These are phyloP conservation scores for Varroa destructor DNA, from an alignment of 1,140 invertebrate species.

Conservation along the genomic window DNA sequence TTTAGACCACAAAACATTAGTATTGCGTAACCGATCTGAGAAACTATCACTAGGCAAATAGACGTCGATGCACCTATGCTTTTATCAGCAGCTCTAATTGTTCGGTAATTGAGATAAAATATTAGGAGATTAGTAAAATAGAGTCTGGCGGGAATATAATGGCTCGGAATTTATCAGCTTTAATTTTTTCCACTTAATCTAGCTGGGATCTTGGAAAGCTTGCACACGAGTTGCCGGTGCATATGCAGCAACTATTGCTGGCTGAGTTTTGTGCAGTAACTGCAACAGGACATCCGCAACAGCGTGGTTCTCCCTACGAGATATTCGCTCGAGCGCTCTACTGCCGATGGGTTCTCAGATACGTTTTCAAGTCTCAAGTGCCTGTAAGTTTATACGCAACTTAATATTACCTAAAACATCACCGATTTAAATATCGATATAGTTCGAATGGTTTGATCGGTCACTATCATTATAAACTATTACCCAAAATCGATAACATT, in stretches of 20 bases:
- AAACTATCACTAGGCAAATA: too few species aligned
- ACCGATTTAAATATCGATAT: too few species aligned
- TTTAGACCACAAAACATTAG: too few species aligned
- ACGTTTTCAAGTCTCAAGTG: slow-evolving; percentile 21
- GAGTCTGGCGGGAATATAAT: too few species aligned
- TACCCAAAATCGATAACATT: too few species aligned
- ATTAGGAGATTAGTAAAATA: too few species aligned
- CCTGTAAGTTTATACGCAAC: background rate
- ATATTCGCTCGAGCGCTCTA: background rate
- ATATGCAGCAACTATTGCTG: slow-evolving; percentile 15
- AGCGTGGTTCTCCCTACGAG: slow-evolving; percentile 3
- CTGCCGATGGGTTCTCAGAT: slow-evolving; percentile 21
- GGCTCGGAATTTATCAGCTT: too few species aligned
- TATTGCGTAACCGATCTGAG: too few species aligned
- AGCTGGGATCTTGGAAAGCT: slow-evolving; percentile 23
- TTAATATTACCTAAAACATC: too few species aligned
- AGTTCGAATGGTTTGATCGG: too few species aligned
- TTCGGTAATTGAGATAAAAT: too few species aligned
- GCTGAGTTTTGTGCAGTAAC: slow-evolving; percentile 7
- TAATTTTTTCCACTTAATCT: background rate
- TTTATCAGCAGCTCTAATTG: background rate
- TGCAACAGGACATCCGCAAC: background rate
- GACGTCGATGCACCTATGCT: background rate
- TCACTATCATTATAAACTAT: too few species aligned
- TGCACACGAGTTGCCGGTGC: background rate